Base-by-base conservation (phyloP, 2,888 invertebrate species). In the Flexamia atlantica region DNA sequence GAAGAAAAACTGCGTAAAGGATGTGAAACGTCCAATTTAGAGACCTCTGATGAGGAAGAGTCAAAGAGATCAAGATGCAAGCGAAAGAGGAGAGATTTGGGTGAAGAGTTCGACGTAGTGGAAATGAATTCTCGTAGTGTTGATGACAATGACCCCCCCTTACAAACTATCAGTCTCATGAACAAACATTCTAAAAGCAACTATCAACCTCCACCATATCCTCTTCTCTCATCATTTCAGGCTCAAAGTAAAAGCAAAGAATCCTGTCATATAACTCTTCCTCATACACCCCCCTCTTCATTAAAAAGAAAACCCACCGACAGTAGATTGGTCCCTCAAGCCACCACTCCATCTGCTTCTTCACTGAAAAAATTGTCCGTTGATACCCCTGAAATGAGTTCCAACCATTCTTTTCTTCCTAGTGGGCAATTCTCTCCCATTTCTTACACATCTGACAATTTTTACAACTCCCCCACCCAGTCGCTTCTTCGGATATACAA, bases 1-100 rank as follows among this genome's bases (percentile, higher is more conserved):
- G 32, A 68, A 68, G 53, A 30, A 30, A 68, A 68, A 17, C n/a
- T 30, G 28, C 68, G 68, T 1, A 30, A 32, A 68, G 68, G 30
- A 1, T 68, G 30, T 17, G 30, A 68, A 17, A 68, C 68, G 0
- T 68, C 53, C 20, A 53, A 53, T 14, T 23, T 53, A 23, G 53
- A 53, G 20, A 53, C 20, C 10, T 53, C 53, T 3, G 28, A 68
- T 68, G 30, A 68, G n/a, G 68, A 68, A 30, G 68, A 68, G 17
- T 1, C 17, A n/a, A 68, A 14, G n/a, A 17, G 14, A 23, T 30
- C 68, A 68, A 68, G 68, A 30, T 9, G 10, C 17, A 68, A 30
- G 10, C 7, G 68, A 17, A 68, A 32, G 32, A 68, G 30, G 23
- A 68, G n/a, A 32, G 14, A 2, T 23, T 30, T 68, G 1, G 10